Evolutionary conservation across 2,113 vertebrate genomes (phyloP), one percentile per base, ranked within the genome.

Genomic region (Vanacampus margaritifer): DNA sequence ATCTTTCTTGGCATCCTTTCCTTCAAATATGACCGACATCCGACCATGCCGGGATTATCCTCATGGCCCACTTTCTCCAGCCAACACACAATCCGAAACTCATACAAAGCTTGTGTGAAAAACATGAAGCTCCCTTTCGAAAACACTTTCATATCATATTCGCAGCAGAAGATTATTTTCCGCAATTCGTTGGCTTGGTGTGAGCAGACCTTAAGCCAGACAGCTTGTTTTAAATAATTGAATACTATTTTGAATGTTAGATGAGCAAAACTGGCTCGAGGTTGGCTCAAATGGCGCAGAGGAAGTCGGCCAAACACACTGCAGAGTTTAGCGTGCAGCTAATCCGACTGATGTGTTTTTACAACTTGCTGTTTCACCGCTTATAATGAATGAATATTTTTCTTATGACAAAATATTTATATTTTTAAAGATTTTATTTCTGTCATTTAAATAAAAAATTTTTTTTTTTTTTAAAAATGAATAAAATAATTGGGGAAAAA

Each of bases 211-310:
- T 43, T 70, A 59, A 78, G 73, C 74, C 81, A 88, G 79, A 85
- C 87, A 54, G 68, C 56, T 64, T 74, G 12, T 76, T 64, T 57
- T 87, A 67, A 84, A 88, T 87, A 84, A 87, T 87, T 85, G 24
- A 87, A 75, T 69, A 50, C 24, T 77, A 69, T 76, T 75, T 85
- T 77, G 53, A 87, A 87, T 86, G 73, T 84, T 80, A 69, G 46
- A 79, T 81, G 80, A 73, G 36, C 16, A 59, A 68, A 68, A 56
- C 53, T 28, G 13, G 24, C 68, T 59, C 67, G 68, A 71, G 59
- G 74, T 75, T 63, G 7, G 2, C 37, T 71, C 16, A 65, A 82
- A 67, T 65, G 67, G 32, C 19, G 32, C 7, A 46, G 17, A 35
- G 70, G 74, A 86, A 80, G 13, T 74, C 76, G 78, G 75, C 72